Evolutionary conservation across 2,888 invertebrate species (phyloP), one percentile per base, ranked within the genome.

Genomic region (Caenorhabditis wallacei): DNA sequence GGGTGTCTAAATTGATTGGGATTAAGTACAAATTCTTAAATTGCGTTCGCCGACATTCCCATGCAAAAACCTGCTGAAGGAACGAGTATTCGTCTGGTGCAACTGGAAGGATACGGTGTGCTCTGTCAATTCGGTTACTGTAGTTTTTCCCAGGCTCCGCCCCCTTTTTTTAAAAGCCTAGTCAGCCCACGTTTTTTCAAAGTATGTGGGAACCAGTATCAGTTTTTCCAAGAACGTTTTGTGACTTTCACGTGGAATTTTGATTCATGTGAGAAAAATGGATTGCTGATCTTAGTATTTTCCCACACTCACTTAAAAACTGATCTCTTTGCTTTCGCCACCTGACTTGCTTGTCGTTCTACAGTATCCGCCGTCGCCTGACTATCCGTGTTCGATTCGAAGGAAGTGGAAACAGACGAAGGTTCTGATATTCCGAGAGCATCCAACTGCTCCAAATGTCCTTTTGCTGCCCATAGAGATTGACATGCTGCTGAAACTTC

Each of bases 301-400:
- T 40, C 40, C 13, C 40, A 40, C 40, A 76, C 85, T 82, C 63
- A 87, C 87, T 85, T 87, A 79, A 85, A 87, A 51, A 84, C 80
- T 10, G 68, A 53, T 51, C 87, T 56, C 64, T 84, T 85, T 18
- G 79, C 68, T n/a, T 84, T 84, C 3, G 87, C 85, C 37, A 84
- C 68, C 37, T 78, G 68, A 51, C 26, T 69, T 0, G 54, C 43
- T 30, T 78, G 78, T 26, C 70, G 40, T 13, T 82, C 82, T 7
- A 80, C 75, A 11, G 82, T 82, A 26, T 82, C 82, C 35, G 59
- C 76, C 7, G 84, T 84, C 11, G 72, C 80, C 18, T 85, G 85
- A 57, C 84, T 84, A 56, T 85, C 86, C 8, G 88, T 86, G 40
- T 86, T 85, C 35, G 86, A 86, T 51, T 88, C 88, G 43, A 88